Evolutionary conservation across 2,113 vertebrate genomes (phyloP), one percentile per base, ranked within the genome.

Genomic region (Poeciliopsis turrubarensis): DNA sequence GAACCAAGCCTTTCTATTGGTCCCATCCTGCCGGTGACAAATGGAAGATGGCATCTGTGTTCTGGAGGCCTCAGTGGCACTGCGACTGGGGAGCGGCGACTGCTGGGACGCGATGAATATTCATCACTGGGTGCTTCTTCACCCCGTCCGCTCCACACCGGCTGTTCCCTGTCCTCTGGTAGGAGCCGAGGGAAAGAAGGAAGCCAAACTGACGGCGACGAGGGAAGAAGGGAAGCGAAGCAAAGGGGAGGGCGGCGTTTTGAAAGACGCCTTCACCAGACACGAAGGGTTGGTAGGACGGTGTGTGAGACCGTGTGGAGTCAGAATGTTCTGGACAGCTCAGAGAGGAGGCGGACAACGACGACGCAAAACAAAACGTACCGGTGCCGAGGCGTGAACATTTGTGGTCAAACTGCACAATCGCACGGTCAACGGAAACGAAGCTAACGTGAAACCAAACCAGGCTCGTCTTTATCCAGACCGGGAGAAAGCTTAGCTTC

Each of bases 21-120:
- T 73, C 70, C 68, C 14, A 34, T 73, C 70, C 81, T 41, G 29
- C 63, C 39, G 17, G 60, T 89, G 82, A 88, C 79, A 79, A 84
- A 88, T 78, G 73, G 64, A 88, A 6, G 31, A 47, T 81, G 84
- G 75, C 82, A 60, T 88, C 70, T 79, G 80, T 51, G 65, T 66
- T 72, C 72, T 72, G 70, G 54, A 79, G 78, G 85, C 78, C 81
- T 77, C 57, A 9, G 70, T 47, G 67, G 72, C 78, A 66, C 14
- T 1, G 73, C 3, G 73, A 72, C 76, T 74, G 69, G 75, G 75
- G 67, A 83, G 5, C 62, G 29, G 69, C 1, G 30, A 72, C 76
- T 74, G 69, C 64, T 2, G 51, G 72, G 63, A 73, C 0, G 5
- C 22, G 41, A 86, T 89, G 79, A 89, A 87, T 89, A 91, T 91